These are phyloP conservation scores for Eristalis pertinax DNA, from an alignment of 2,888 invertebrate genomes.

Conservation along the genomic window DNA sequence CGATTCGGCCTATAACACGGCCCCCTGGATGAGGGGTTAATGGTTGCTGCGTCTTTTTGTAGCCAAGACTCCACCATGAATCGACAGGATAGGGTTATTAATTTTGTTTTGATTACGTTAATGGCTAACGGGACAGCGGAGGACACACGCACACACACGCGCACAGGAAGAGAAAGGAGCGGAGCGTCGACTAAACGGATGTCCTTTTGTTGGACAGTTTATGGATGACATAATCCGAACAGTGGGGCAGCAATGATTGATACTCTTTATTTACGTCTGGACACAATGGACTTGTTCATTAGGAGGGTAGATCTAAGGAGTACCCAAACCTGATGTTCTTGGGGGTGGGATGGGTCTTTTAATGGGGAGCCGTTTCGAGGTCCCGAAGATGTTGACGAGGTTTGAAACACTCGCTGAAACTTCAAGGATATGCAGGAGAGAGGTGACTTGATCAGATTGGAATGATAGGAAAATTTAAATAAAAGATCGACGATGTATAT, in stretches of 20 bases:
- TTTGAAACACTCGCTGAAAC: too few species aligned
- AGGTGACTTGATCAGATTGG: too few species aligned
- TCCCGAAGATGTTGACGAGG: too few species aligned
- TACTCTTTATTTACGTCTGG: conserved; percentile 23
- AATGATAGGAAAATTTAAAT: too few species aligned
- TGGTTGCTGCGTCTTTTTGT: conserved; percentile 51
- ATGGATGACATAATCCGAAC: conserved; percentile 42
- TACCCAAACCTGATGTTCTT: too few species aligned
- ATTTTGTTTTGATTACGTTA: conserved; percentile 67
- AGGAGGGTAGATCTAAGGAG: background rate
- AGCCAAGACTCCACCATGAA: conserved; percentile 27
- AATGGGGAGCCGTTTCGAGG: too few species aligned
- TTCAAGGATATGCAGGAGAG: too few species aligned
- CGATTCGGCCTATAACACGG: conserved; percentile 36
- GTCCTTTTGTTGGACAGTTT: conserved; percentile 50
- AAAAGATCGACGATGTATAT: too few species aligned
- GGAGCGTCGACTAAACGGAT: conserved; percentile 2
- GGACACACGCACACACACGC: background rate
- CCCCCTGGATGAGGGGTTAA: conserved; percentile 8
- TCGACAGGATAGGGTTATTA: conserved; percentile 56
- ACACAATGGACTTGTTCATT: conserved; percentile 13
- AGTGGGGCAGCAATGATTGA: conserved; percentile 12
- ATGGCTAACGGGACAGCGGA: conserved; percentile 38
- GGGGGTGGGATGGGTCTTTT: too few species aligned
- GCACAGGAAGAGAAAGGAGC: background rate